phyloP scores from a whole-genome alignment of 2,888 invertebrate species.

The Gastracanthus pulcherrimus region DNA sequence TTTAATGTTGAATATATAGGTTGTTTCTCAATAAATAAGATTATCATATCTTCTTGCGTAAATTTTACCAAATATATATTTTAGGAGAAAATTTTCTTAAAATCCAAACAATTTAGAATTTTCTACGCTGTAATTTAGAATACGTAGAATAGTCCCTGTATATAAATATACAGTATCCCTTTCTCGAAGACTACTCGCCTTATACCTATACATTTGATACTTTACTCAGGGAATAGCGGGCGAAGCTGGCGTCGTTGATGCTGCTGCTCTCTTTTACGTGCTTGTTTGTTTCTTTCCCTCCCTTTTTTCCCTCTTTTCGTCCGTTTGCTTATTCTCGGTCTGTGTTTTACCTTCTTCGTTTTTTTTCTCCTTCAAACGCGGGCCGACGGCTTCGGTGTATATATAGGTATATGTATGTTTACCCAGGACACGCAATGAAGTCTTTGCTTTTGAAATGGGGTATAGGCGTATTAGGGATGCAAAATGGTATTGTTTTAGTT shows the following conservation, averaged over 20 bases:
- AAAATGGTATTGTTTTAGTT: conserved; percentile 26
- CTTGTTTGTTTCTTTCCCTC: conserved; percentile 19
- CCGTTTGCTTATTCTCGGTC: conserved; percentile 41
- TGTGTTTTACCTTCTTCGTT: conserved; percentile 15
- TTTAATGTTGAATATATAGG: too few species aligned
- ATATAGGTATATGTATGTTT: conserved; percentile 36
- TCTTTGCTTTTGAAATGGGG: conserved; percentile 7
- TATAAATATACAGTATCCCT: not conserved
- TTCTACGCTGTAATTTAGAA: not conserved
- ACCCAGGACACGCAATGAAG: conserved; percentile 3
- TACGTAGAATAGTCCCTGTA: not conserved
- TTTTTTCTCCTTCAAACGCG: not conserved
- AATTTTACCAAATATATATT: too few species aligned
- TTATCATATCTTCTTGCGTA: not conserved
- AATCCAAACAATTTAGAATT: not conserved
- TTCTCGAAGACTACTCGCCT: not conserved
- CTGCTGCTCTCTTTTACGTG: conserved; percentile 35
- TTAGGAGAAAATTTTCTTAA: not conserved
- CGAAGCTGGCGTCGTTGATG: conserved; percentile 12
- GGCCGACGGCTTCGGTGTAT: not conserved
- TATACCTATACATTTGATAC: conserved; percentile 16
- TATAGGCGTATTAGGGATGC: conserved; percentile 12
- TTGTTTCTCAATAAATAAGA: too few species aligned
- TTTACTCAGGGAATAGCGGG: conserved; percentile 11
- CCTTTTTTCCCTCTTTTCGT: not conserved